Base-by-base conservation (phyloP, 2,888 invertebrate species). In the Cheilosia urbana region DNA sequence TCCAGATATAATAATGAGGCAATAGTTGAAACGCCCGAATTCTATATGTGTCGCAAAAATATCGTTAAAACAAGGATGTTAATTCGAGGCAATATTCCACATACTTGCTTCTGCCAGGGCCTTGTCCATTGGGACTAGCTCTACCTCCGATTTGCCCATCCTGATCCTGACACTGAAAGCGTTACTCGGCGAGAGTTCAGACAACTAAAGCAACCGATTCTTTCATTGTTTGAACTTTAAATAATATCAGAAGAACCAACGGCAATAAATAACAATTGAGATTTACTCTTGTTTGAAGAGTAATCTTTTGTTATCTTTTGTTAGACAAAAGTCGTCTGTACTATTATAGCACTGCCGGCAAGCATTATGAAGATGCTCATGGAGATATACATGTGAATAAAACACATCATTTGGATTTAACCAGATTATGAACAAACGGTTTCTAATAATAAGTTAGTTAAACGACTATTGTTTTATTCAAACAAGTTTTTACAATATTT, bases 11-110 rank as follows among this genome's bases (percentile, higher is more conserved):
- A 93, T 66, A 79, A 94, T 89, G 30, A 94, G 88, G 57, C 90
- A 87, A 63, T 91, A 90, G 88, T 94, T 93, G 88, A 93, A 94
- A 87, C 90, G 90, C 34, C 94, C 94, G 89, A 93, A 93, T 53
- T 93, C 93, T 93, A 82, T 11, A 27, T 40, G 7, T 19, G n/a
- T 15, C 24, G 19, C 13, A 30, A 7, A 34, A 30, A 7, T 11
- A 1, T 11, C n/a, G 13, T 51, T 15, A 13, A 24, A 24, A 24
- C 11, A 21, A 19, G 3, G 1, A 11, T 17, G 21, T 19, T 40
- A 7, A n/a, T 45, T n/a, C 6, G 2, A 42, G 6, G 15, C 45
- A 17, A 47, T 37, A 13, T 11, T 37, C 15, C 19, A 58, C 87
- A 68, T 19, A 87, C 87, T 71, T 47, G 87, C 82, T 42, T 72